These are phyloP conservation scores for Drosophila austrosaltans DNA, from an alignment of 2,888 invertebrate species.

Conservation along the genomic window DNA sequence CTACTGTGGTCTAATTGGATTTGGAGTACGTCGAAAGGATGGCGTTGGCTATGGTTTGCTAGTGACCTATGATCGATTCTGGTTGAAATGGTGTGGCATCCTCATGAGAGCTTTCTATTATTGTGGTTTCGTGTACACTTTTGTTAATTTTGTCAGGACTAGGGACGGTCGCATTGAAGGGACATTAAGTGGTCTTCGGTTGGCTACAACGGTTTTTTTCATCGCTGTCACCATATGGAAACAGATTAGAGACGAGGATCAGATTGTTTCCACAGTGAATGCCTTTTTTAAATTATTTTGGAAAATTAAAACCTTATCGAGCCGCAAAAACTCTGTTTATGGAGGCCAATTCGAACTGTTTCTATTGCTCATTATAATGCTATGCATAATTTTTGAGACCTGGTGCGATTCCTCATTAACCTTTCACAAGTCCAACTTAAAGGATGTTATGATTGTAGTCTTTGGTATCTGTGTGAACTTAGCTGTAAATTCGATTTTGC, in stretches of 20 bases:
- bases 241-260: background rate
- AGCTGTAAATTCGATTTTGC: background rate
- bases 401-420: background rate
- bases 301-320: background rate
- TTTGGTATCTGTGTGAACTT: background rate
- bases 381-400: background rate
- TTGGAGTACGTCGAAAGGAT: background rate
- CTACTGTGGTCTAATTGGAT: background rate
- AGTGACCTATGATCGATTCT: background rate
- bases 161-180: background rate
- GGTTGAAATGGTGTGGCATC: background rate
- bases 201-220: background rate
- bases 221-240: background rate
- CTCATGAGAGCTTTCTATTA: background rate
- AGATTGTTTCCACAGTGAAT: background rate
- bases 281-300: background rate
- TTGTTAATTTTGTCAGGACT: too few species aligned
- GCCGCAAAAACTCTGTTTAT: background rate
- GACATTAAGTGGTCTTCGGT: background rate
- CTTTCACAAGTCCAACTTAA: background rate
- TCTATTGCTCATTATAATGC: background rate
- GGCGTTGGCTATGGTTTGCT: background rate
- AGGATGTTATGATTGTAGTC: background rate
- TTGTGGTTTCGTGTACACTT: background rate
- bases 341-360: background rate